Evolutionary conservation across 1,140 invertebrate species (phyloP).

Genomic region (Drosophila fuyamai): DNA sequence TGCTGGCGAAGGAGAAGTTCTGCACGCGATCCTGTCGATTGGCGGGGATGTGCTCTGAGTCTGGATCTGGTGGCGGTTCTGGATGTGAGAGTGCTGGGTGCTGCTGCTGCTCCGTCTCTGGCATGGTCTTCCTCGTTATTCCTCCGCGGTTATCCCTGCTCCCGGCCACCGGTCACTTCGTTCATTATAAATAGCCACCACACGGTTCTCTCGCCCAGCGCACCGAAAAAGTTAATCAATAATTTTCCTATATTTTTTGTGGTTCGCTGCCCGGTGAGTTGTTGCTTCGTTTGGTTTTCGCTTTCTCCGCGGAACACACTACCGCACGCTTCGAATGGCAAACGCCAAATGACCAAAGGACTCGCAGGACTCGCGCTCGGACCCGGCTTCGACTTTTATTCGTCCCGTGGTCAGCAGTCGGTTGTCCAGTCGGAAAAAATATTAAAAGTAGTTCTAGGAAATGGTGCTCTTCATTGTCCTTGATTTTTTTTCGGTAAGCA

Average conservation of each 20-base stretch:
- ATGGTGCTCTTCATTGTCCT: not conserved
- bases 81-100: conserved; percentile 56
- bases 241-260: conserved; percentile 37
- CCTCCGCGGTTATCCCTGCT: conserved; percentile 21
- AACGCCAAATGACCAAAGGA: conserved; percentile 75
- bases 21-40: conserved; percentile 66
- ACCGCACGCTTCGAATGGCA: conserved; percentile 72
- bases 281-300: conserved; percentile 24
- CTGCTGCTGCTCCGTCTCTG: conserved; percentile 57
- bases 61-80: conserved; percentile 47
- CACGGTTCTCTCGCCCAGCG: conserved; percentile 16
- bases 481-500: not conserved
- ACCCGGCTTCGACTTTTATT: conserved; percentile 28
- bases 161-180: conserved; percentile 32
- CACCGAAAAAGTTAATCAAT: conserved; percentile 70
- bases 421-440: conserved; percentile 14
- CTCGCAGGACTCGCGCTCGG: conserved; percentile 36
- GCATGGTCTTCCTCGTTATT: conserved; percentile 50
- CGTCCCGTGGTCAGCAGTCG: conserved; percentile 43
- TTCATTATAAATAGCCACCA: conserved; percentile 56
- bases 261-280: conserved; percentile 20
- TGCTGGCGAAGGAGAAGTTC: conserved; percentile 80
- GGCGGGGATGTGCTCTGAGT: conserved; percentile 69
- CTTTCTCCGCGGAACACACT: conserved; percentile 52
- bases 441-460: not conserved